Evolutionary conservation across 2,113 vertebrate genomes (phyloP), one percentile per base, ranked within the genome.

Genomic region (Notarius quadriscutis): DNA sequence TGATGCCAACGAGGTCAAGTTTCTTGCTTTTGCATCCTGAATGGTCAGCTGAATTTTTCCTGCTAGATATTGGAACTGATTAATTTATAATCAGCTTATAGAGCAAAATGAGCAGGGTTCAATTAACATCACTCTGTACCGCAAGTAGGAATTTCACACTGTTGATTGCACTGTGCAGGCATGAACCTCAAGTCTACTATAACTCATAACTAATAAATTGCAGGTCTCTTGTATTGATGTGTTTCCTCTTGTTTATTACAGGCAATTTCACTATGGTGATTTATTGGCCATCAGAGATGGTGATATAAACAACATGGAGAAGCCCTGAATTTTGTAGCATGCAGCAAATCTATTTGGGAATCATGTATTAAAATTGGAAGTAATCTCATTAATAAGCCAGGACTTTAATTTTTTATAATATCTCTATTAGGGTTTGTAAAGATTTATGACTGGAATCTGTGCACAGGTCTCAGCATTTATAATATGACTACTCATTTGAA

Each of bases 231-330:
- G 4, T 48, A 60, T 41, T 7, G 27, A 86, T 80, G 50, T 80
- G 20, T 86, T 85, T 81, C 51, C 22, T 80, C 27, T 78, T 22
- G 27, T 67, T 80, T 69, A 41, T 80, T 86, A 55, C n/a, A 53
- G 25, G 48, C n/a, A 63, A 50, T 62, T 62, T 48, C 5, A 48
- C 34, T 57, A 8, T 4, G 1, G 18, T 81, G 30, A 81, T 81
- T 60, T 81, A 60, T 41, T 30, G 5, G 12, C 7, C 75, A 86
- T 86, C 55, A 57, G n/a, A 65, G 48, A 67, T 67, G 11, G 27
- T 55, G 41, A 51, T n/a, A 65, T 53, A 53, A 65, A 53, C 25
- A 51, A 27, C 74, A 55, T 50, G n/a, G 25, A 77, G 10, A 67
- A 65, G 60, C n/a, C 63, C 8, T 30, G 34, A 62, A 63, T 85